phyloP scores from a whole-genome alignment of 2,888 invertebrate genomes.

The Leptinotarsa peninsularis region DNA sequence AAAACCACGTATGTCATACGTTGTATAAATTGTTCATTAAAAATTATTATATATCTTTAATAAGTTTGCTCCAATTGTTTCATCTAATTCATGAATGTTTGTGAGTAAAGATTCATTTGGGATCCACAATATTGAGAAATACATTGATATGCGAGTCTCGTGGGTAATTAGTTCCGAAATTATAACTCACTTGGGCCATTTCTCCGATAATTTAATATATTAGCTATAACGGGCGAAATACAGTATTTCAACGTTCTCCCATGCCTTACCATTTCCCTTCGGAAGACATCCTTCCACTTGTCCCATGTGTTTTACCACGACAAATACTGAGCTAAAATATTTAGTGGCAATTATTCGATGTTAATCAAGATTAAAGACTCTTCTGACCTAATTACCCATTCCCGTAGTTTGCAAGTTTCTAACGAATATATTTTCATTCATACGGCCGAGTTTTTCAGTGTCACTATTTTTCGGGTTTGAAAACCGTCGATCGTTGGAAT shows the following conservation, averaged over 20 bases:
- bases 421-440: background rate
- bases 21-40: background rate
- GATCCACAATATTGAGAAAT: background rate
- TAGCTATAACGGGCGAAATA: constrained; percentile 3
- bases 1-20: no score
- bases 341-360: constrained; percentile 42
- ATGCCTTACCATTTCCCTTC: constrained; percentile 14
- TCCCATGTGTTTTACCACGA: constrained; percentile 45
- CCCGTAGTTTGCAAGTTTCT: constrained; percentile 25
- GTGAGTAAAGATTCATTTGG: background rate
- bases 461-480: no score
- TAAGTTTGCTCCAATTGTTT: background rate
- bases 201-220: background rate
- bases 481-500: no score
- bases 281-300: constrained; percentile 36
- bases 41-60: background rate
- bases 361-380: constrained; percentile 44
- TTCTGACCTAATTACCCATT: constrained; percentile 32
- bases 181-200: background rate
- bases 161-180: constrained; percentile 1
- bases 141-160: constrained; percentile 15
- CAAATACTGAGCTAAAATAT: constrained; percentile 54
- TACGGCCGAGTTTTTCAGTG: no score
- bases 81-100: background rate
- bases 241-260: background rate